Evolutionary conservation across 2,888 invertebrate species (phyloP).

Genomic region (Ceriagrion tenellum): DNA sequence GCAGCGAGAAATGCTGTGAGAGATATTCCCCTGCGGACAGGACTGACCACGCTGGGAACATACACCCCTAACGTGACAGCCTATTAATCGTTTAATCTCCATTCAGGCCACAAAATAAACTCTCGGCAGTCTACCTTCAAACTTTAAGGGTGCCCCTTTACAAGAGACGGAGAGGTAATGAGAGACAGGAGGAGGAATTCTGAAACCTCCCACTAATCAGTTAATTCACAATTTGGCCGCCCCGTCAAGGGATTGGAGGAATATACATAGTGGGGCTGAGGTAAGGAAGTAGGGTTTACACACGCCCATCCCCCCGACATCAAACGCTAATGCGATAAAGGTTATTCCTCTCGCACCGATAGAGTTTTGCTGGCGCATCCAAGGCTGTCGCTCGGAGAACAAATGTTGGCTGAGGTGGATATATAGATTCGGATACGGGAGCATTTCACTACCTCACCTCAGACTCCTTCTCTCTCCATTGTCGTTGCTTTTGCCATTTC

Average conservation of each 20-base stretch:
- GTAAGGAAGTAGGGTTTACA: background rate
- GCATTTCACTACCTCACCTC: background rate
- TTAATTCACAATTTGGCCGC: conserved; percentile 6
- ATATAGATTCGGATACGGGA: conserved; percentile 18
- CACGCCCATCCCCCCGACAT: background rate
- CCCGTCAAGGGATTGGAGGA: background rate
- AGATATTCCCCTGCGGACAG: no score
- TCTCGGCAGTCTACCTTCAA: background rate
- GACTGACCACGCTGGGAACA: no score
- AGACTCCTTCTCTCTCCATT: background rate
- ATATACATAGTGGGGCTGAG: background rate
- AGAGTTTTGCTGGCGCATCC: conserved; percentile 8
- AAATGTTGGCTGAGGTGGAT: conserved; percentile 13
- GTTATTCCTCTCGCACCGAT: conserved; percentile 23
- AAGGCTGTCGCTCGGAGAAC: background rate
- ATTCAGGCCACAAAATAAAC: background rate
- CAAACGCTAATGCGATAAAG: conserved; percentile 36
- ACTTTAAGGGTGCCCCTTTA: background rate
- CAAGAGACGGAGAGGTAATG: background rate
- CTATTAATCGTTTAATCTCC: no score
- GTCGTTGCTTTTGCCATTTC: conserved; percentile 3
- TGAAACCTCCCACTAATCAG: background rate
- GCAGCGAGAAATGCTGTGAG: no score
- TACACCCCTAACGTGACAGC: no score
- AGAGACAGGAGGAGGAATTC: background rate